Conservation (phyloP, 2,888 invertebrate species). For the Coelopa pilipes region DNA sequence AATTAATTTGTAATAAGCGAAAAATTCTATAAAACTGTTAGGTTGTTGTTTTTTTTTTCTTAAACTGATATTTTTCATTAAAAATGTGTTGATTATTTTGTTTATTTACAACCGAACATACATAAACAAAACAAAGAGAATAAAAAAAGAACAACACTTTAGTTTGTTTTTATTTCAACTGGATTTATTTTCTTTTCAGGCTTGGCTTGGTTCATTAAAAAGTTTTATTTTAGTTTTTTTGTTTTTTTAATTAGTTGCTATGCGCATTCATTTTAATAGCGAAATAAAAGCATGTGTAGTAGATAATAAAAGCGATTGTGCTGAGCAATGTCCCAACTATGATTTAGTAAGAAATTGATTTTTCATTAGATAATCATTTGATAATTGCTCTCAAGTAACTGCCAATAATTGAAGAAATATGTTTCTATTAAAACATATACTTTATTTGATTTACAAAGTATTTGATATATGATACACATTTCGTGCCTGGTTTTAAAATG, state of each 20-base stretch:
- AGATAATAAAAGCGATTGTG: not conserved
- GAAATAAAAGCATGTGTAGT: not conserved
- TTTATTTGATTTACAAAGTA: too few species aligned
- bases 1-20: not conserved
- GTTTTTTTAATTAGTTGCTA: not conserved
- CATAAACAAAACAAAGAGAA: constrained; percentile 36
- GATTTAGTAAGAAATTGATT: too few species aligned
- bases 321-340: too few species aligned
- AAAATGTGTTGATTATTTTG: not conserved
- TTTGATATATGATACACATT: too few species aligned
- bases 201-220: constrained; percentile 27
- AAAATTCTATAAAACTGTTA: constrained; percentile 7
- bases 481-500: too few species aligned
- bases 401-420: too few species aligned
- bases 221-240: not conserved
- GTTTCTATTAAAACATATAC: too few species aligned
- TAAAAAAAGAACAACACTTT: constrained; percentile 50
- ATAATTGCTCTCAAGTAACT: too few species aligned
- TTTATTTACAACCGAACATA: constrained; percentile 32
- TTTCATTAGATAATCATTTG: too few species aligned
- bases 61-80: not conserved
- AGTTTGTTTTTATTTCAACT: constrained; percentile 38
- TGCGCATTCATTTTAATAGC: not conserved
- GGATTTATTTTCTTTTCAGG: constrained; percentile 32
- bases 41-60: constrained; percentile 9